Evolutionary conservation across 2,797 vertebrate species (phyloP), one percentile per base, ranked within the genome.

Genomic region (Onychomys arenicola): DNA sequence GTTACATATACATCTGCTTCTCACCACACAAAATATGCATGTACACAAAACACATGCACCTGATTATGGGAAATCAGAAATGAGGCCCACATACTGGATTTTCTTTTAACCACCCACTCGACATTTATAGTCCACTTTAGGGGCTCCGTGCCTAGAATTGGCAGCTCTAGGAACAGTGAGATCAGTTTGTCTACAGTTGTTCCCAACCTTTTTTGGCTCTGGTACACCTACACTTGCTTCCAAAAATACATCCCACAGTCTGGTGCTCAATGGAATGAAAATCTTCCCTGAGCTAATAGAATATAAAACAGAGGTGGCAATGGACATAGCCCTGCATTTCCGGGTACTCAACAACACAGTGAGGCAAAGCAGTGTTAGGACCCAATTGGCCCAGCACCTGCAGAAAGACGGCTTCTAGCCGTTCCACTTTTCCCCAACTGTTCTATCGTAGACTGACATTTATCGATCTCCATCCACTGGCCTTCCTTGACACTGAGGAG

Each of bases 151-250:
- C 96, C 94, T 97, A 91, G 91, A 97, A 96, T 81, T 97, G 96
- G 96, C 96, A 97, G 94, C 96, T 97, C 97, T 96, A 97, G 96
- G 95, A 97, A 98, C 92, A 98, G 97, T 97, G 96, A 98, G 92
- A 98, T 97, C 95, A 93, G 96, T 97, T 97, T 97, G 96, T 97
- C 96, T 98, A 97, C 86, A 97, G 97, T 98, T 97, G 97, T 98
- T 98, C 96, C 92, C 94, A 97, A 96, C 96, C 95, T 98, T 97
- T 96, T 98, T 97, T 97, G 97, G 96, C 96, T 97, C 91, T 91
- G 89, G 97, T 96, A 97, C 97, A 98, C 97, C 96, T 98, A 98
- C 96, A 98, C 96, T 97, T 96, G 96, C 90, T 97, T 98, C 95
- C 94, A 96, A 97, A 97, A 98, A 97, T 97, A 98, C 94, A 97